Percentiles rank a stretch among this genome's conserved stretches.
These are phyloP conservation scores for Atta texana DNA, from an alignment of 1,140 invertebrate genomes.

Conservation along the genomic window DNA sequence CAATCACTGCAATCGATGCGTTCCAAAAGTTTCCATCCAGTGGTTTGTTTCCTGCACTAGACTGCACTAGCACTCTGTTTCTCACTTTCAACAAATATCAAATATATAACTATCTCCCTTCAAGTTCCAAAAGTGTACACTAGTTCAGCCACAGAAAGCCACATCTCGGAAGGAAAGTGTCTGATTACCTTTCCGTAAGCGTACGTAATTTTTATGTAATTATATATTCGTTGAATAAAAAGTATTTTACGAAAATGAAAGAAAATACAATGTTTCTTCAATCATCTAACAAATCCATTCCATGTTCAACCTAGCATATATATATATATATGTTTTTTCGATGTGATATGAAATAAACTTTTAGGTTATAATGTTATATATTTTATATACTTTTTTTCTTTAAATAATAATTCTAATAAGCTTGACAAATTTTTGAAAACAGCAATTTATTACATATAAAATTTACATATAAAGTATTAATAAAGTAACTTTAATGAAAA, in stretches of 20 bases:
- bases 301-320: neutral
- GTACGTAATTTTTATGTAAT: neutral
- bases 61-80: too few relatives aligned
- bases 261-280: neutral
- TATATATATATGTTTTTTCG: neutral
- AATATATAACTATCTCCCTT: too few relatives aligned
- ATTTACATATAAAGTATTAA: neutral
- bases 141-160: too few relatives aligned
- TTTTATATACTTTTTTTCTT: neutral
- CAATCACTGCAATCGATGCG: too few relatives aligned
- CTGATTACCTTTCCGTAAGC: neutral
- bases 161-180: too few relatives aligned
- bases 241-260: neutral
- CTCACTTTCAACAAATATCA: too few relatives aligned
- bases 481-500: neutral
- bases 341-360: neutral
- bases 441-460: neutral
- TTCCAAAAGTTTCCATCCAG: too few relatives aligned
- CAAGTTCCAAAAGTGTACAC: too few relatives aligned
- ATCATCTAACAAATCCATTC: conserved; percentile 8
- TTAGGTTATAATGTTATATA: conserved; percentile 1
- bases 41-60: too few relatives aligned
- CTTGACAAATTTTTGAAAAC: neutral
- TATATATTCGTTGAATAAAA: conserved; percentile 1
- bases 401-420: neutral